Base-by-base conservation (phyloP, 2,797 vertebrate species). In the Lutjanus campechanus region DNA sequence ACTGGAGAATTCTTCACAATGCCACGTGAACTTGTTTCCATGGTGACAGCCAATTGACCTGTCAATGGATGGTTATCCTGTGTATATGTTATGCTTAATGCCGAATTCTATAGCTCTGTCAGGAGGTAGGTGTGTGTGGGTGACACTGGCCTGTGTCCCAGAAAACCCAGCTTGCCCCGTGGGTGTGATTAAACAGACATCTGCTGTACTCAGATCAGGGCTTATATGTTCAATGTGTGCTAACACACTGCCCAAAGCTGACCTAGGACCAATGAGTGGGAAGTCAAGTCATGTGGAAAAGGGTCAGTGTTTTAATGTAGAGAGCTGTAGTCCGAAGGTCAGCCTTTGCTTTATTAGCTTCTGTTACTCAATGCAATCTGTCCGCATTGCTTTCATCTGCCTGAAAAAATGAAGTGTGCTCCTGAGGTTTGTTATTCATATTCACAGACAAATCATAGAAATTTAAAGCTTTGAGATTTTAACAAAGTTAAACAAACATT, bases 131-230 rank as follows among this genome's bases (percentile, higher is more conserved):
- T 76, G 63, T 73, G 65, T 78, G 74, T 78, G 81, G 78, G 79
- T 82, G 71, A 87, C 77, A 65, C 60, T 83, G 81, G 87, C 73
- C 77, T 17, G 65, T 53, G 43, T 84, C 85, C 82, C 79, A 78
- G 84, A 49, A 75, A 84, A 74, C 75, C 79, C 73, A 62, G 75
- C 66, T 85, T 19, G 41, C 68, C 68, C 83, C 53, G 74, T 85
- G 66, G 74, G 83, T 83, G 85, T 68, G 77, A 77, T 79, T 69
- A 77, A 68, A 77, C 73, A 76, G 81, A 77, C 86, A 87, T 87
- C 81, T 88, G 87, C 84, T 89, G 73, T 58, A 16, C 70, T 78
- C 40, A 55, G 70, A 82, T 79, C 77, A 50, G 82, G 56, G 58
- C 67, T 73, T 82, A 61, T 63, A 19, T 73, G 77, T 83, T 85